phyloP scores from a whole-genome alignment of 2,888 invertebrate species.

The Ashinkailepas kermadecensis region DNA sequence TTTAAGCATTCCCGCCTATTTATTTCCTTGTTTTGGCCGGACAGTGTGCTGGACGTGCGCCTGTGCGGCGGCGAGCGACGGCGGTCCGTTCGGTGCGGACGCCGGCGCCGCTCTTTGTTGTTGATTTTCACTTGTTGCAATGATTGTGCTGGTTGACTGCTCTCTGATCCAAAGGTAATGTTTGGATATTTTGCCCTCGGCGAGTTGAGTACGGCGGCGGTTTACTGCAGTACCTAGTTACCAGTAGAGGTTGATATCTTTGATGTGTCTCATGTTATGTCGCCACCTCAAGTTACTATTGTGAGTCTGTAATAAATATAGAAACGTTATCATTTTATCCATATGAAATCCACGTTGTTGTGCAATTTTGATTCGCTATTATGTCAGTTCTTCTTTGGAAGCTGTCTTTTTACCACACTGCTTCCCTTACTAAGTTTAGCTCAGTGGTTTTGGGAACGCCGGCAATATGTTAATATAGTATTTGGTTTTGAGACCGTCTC shows the following conservation, averaged over 20 bases:
- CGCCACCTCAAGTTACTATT: conserved; percentile 6
- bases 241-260: neutral
- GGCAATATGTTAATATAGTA: conserved; percentile 18
- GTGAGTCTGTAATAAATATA: conserved; percentile 1
- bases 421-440: neutral
- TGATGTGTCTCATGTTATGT: neutral
- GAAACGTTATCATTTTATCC: neutral
- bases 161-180: conserved; percentile 10
- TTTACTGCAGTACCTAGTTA: conserved; percentile 3
- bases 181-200: conserved; percentile 1
- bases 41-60: neutral
- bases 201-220: neutral
- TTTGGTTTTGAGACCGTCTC: neutral
- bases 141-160: neutral
- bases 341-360: too few species aligned
- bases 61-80: neutral
- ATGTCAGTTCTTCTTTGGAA: neutral
- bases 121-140: conserved; percentile 14
- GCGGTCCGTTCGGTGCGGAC: neutral
- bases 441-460: conserved; percentile 13
- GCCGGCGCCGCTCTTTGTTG: neutral
- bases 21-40: conserved; percentile 16
- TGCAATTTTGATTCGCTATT: too few species aligned
- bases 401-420: neutral
- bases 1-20: neutral